Base-by-base conservation (phyloP, 2,888 invertebrate species). In the Criorhina ranunculi region DNA sequence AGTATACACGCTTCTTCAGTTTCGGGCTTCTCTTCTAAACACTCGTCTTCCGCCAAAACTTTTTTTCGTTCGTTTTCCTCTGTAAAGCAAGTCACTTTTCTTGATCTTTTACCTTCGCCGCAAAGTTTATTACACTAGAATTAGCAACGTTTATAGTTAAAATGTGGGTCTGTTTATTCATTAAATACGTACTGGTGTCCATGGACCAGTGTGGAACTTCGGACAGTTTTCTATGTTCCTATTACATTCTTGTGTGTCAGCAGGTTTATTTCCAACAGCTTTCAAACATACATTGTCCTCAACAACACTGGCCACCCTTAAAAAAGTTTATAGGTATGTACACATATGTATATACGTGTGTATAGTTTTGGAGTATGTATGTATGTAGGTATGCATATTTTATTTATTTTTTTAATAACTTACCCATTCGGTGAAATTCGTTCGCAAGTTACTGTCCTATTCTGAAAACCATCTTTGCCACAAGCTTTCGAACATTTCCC, bases 111-210 rank as follows among this genome's bases (percentile, higher is more conserved):
- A 1, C 99, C 99, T 88, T 96, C 95, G 0, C 97, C 99, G 90
- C 98, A 99, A n/a, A 98, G 93, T 90, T 95, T 95, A 90, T 97
- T 95, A 89, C 98, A 98, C 95, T 97, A 89, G 3, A 85, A 75
- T 4, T 51, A 7, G 44, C 51, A 55, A 49, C 0, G 19, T 46
- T 49, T 33, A 11, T 12, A 31, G 33, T 29, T 8, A 5, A 31
- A 42, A 55, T 31, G 31, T n/a, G n/a, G n/a, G n/a, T 19, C n/a
- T 17, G 11, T 55, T 33, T 33, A 1, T 3, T 19, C 9, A 17
- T 46, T 9, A 19, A 3, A 1, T 1, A 91, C 94, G 93, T 92
- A 97, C 97, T 87, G 97, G 96, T 90, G 95, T 95, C 99, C 99
- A 99, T 5, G 96, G 96, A 67, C 96, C 97, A 29, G 95, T 93